Evolutionary conservation across 2,888 invertebrate species (phyloP), one percentile per base, ranked within the genome.

Genomic region (Parochlus steinenii): DNA sequence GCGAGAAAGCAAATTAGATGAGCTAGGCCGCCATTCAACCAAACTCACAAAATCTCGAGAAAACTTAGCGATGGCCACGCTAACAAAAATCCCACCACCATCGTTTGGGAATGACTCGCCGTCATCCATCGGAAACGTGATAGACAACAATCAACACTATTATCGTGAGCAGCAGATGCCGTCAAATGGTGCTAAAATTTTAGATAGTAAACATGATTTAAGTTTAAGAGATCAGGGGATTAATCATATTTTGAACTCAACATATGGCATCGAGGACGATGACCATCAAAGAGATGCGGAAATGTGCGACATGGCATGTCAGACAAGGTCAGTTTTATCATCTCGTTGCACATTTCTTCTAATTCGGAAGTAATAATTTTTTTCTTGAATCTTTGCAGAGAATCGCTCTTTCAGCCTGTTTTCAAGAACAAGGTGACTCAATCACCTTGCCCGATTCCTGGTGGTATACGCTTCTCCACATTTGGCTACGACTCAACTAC

Each of bases 301-400:
- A 49, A 77, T 74, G 67, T 69, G 74, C 45, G 77, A 78, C 53
- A 75, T 69, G 52, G 75, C 74, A 34, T 86, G 85, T 52, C 86
- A 86, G 53, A 86, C 86, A 1, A 67, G 85, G 44, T 85, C 81
- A 53, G 80, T 80, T 48, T 57, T 81, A 20, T 78, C 80, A 49
- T 59, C 63, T 49, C n/a, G n/a, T 62, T 14, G 56, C 41, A 15
- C 35, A 40, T 8, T 42, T 40, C 19, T 39, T 31, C n/a, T 38
- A 39, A 15, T 23, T 16, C 10, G 25, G 16, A 14, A 12, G 22
- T 14, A 23, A 23, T 8, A 17, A 27, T 23, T 24, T 6, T 30
- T n/a, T n/a, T 20, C 7, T 29, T 24, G 23, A 7, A 6, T 29
- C 11, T 12, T 27, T 20, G 8, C 26, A 58, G 58, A 39, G 58